phyloP scores from a whole-genome alignment of 1,140 invertebrate genomes.

The Drosophila takahashii region DNA sequence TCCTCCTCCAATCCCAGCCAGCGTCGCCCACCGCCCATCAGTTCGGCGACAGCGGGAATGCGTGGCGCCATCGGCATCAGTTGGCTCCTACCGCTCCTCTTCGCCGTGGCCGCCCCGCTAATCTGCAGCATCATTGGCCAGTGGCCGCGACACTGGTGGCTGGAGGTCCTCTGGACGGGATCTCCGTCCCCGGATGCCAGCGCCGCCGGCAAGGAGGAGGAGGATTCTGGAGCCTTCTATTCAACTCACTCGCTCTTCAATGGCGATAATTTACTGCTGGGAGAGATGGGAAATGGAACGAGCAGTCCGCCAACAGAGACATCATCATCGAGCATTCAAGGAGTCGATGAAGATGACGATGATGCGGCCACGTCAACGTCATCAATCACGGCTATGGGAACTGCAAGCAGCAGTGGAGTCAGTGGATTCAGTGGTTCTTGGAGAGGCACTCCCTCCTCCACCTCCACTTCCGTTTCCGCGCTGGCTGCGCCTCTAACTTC shows the following conservation, averaged over 20 bases:
- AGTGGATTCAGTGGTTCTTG: constrained; percentile 20
- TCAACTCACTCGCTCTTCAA: constrained; percentile 68
- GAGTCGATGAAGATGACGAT: constrained; percentile 13
- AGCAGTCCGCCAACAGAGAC: constrained; percentile 28
- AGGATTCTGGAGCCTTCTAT: constrained; percentile 50
- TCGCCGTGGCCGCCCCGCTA: constrained; percentile 78
- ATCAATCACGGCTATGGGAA: constrained; percentile 62
- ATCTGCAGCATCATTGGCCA: constrained; percentile 84
- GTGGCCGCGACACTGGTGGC: constrained; percentile 84
- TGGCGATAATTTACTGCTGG: constrained; percentile 74
- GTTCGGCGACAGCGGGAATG: constrained; percentile 46
- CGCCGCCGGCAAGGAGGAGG: constrained; percentile 1
- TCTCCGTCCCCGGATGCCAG: constrained; percentile 19
- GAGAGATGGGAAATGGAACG: constrained; percentile 64
- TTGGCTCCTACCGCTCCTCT: constrained; percentile 81
- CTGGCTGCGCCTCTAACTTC: constrained; percentile 63
- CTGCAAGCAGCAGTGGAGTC: constrained; percentile 16
- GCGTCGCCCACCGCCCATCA: constrained; percentile 7
- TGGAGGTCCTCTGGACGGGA: constrained; percentile 59
- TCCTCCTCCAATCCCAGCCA: constrained; percentile 1
- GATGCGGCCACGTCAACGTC: constrained; percentile 58
- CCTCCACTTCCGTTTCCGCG: constrained; percentile 23
- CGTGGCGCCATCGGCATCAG: constrained; percentile 83
- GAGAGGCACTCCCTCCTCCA: neutral
- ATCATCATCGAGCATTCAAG: neutral